Conservation (phyloP, 92 coral and sea anemone genomes). For the Zoanthus sociatus region DNA sequence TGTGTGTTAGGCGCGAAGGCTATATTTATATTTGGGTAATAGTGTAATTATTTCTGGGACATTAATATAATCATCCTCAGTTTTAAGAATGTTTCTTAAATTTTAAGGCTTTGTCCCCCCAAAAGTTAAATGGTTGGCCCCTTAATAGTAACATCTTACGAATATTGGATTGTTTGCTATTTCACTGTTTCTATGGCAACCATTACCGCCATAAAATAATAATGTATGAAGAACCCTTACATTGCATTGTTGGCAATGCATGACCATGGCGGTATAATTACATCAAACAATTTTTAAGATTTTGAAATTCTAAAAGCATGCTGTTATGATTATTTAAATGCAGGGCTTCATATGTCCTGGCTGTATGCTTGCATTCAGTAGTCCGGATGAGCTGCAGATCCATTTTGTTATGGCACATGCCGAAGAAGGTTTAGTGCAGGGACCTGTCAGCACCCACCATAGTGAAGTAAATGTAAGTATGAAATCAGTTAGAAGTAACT, state of each 20-base stretch:
- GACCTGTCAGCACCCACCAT: constrained; percentile 22
- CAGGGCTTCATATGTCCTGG: constrained; percentile 98
- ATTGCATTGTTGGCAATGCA: too few relatives aligned
- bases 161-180: not conserved
- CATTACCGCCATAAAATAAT: not conserved
- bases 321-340: not conserved
- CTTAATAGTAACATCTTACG: not conserved
- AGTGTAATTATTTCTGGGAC: too few relatives aligned
- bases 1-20: too few relatives aligned
- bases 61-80: too few relatives aligned
- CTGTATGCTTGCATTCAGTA: constrained; percentile 85
- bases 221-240: not conserved
- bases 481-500: too few relatives aligned
- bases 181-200: not conserved
- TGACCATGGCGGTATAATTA: too few relatives aligned
- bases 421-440: constrained; percentile 52
- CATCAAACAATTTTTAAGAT: too few relatives aligned
- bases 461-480: constrained; percentile 5
- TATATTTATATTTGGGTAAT: too few relatives aligned
- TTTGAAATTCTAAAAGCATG: too few relatives aligned
- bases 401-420: constrained; percentile 92
- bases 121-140: too few relatives aligned
- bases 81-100: too few relatives aligned
- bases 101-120: too few relatives aligned
- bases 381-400: constrained; percentile 86